Base-by-base conservation (phyloP, 2,797 vertebrate genomes). In the Eospalax fontanierii region DNA sequence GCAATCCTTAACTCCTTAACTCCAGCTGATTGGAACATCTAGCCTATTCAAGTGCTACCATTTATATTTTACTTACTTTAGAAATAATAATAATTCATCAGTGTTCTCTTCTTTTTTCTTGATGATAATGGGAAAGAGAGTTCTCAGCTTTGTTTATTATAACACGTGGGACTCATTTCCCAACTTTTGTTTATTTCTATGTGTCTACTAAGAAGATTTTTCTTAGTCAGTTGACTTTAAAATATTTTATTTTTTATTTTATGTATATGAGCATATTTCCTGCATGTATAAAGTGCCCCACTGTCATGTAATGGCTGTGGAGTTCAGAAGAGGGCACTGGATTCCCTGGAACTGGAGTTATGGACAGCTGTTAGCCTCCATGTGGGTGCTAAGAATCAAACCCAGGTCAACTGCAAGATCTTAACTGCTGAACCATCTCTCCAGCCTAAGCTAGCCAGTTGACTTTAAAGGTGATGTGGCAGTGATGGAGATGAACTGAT, bases 121-220 rank as follows among this genome's bases (percentile, higher is more conserved):
- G 6, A 89, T 43, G 2, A 82, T 74, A 59, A 46, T 40, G n/a
- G 65, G 3, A 4, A 84, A 80, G 19, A 50, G 3, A 0, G 22
- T 22, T 80, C 9, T 87, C 38, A 59, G 46, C 54, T 93, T 86
- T 90, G 18, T 73, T 92, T 86, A 68, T n/a, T 92, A n/a, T 89
- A 85, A 43, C 35, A 18, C 70, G 33, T 6, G 30, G 10, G 0
- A 84, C 54, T 92, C 11, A 61, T 89, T 80, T 95, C 87, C 43
- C 74, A 76, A 76, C 59, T 46, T 85, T 79, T 24, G 71, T 11
- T 90, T 63, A 74, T 78, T 75, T 91, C 82, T 83, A 68, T 59
- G 15, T 74, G 43, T 75, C 63, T 33, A 57, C 22, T 76, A 33
- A 14, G 46, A 89, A 82, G 21, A 35, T 19, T 2, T 83, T 89